Evolutionary conservation across 2,113 vertebrate species (phyloP), one percentile per base, ranked within the genome.

Genomic region (Oreochromis aureus): DNA sequence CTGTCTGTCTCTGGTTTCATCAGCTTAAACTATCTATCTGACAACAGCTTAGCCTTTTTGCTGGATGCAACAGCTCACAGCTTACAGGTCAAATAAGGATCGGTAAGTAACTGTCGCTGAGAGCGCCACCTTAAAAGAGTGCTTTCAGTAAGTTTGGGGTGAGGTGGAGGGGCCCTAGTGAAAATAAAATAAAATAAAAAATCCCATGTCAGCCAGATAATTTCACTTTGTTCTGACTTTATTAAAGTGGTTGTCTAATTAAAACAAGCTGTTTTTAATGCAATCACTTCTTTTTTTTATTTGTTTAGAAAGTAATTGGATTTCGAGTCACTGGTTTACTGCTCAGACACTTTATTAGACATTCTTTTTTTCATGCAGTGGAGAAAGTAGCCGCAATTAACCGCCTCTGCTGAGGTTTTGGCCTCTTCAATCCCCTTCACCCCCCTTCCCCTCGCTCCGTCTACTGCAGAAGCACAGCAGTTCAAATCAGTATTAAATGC

Each of bases 1-100:
- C 93, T 83, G 90, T 87, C 89, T 59, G 86, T 92, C 92, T 96
- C 91, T 27, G 41, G 82, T 96, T 95, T 94, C 95, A 91, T 69
- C 69, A 22, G 91, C 91, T 94, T 93, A 90, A 93, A 92, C 93
- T 61, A 89, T 89, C 93, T 90, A 44, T 90, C 90, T 84, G 88
- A 95, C 92, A 89, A 91, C 87, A 92, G 89, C 89, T 94, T 85
- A 81, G 90, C 83, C 90, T 41, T 86, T 87, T 88, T 83, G 91
- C 90, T 81, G 41, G 81, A 73, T 24, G 81, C 27, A 56, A 80
- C 88, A 87, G 86, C 91, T 92, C 80, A 32, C 11, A 30, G 89
- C 56, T 87, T 19, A 87, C 80, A 76, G 87, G 83, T 83, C 84
- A 88, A 90, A 91, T 69, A 66, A 12, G 88, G 85, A 89, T 84